phyloP scores from a whole-genome alignment of 92 coral and sea anemone genomes.

The Bergia sp. region DNA sequence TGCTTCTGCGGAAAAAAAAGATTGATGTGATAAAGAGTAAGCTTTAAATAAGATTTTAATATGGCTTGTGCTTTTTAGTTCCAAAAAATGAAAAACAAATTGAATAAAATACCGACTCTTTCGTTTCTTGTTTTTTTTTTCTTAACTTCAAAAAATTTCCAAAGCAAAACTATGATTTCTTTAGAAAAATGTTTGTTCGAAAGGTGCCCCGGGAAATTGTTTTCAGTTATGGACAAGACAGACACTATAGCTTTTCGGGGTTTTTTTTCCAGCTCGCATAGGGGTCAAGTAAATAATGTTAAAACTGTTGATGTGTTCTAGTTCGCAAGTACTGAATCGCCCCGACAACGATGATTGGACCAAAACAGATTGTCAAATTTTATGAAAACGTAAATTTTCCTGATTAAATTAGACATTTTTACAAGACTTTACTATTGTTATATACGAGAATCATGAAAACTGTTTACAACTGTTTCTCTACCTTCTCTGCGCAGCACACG shows the following conservation, averaged over 20 bases:
- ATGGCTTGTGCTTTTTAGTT: background rate
- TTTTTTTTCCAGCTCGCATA: no score
- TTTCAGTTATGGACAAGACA: no score
- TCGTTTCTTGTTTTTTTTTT: background rate
- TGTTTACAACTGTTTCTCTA: no score
- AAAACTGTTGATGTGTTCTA: background rate
- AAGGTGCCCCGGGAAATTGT: background rate
- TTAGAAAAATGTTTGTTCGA: background rate
- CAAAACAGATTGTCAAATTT: no score
- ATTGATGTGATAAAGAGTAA: background rate
- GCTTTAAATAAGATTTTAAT: background rate
- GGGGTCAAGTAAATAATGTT: background rate
- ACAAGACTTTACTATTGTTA: background rate
- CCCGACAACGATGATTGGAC: background rate
- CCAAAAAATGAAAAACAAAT: background rate
- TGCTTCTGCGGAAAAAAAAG: background rate
- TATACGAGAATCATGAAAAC: no score
- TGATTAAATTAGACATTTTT: background rate
- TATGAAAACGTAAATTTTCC: background rate
- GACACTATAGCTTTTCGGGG: no score
- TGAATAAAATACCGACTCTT: background rate
- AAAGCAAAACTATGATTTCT: background rate
- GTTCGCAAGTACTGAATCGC: background rate
- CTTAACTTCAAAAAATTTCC: background rate
- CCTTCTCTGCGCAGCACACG: no score